These are phyloP conservation scores for Adelosebastes latens DNA, from an alignment of 2,797 vertebrate species.

Conservation along the genomic window DNA sequence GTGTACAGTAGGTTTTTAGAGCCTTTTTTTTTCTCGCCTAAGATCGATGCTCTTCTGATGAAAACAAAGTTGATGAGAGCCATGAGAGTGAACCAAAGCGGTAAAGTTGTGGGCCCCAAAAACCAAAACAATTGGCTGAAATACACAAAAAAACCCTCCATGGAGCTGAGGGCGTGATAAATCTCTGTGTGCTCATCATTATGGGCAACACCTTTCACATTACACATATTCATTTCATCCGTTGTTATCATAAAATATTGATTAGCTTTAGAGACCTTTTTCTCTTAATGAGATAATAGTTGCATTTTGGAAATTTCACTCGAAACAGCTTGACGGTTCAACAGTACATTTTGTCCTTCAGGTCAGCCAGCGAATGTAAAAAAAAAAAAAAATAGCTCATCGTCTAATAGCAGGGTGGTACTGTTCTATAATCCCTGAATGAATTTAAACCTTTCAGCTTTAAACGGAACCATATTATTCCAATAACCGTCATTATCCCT, in stretches of 20 bases:
- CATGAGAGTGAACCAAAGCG: not conserved
- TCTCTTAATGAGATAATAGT: not conserved
- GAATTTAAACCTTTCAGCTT: constrained; percentile 59
- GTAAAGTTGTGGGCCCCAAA: not conserved
- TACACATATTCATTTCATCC: not conserved
- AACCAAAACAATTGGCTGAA: not conserved
- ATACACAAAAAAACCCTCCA: not conserved
- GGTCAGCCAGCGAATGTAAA: not conserved
- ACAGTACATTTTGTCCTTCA: not conserved
- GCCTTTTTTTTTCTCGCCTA: too few relatives aligned
- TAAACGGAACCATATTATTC: constrained; percentile 57
- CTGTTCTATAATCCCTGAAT: constrained; percentile 50
- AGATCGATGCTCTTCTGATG: not conserved
- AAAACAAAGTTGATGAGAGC: not conserved
- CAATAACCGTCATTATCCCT: constrained; percentile 65
- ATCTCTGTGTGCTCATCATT: not conserved
- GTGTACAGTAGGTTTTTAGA: not conserved
- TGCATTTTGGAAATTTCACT: not conserved
- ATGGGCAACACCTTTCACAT: not conserved
- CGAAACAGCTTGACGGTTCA: not conserved
- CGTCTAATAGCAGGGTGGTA: constrained; percentile 30
- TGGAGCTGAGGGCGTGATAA: not conserved
- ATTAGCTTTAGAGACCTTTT: not conserved
- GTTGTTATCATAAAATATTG: not conserved
- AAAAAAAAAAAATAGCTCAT: not conserved